phyloP scores from a whole-genome alignment of 2,888 invertebrate genomes.

The Drosophila maculinotata region DNA sequence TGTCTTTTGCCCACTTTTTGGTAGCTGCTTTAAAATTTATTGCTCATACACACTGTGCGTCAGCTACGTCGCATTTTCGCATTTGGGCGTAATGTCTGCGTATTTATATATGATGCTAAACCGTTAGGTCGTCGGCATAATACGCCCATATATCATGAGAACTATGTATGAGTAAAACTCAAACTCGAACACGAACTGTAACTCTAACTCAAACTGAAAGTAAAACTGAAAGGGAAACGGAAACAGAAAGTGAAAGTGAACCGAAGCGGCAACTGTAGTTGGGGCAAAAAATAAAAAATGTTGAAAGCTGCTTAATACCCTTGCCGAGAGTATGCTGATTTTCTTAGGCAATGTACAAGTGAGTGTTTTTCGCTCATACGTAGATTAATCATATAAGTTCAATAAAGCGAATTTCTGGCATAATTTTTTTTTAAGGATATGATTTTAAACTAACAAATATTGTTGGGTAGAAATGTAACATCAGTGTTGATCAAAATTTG shows the following conservation, averaged over 20 bases:
- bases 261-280: conserved; percentile 1
- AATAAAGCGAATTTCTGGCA: too few relatives aligned
- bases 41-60: conserved; percentile 64
- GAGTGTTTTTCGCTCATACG: too few relatives aligned
- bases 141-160: conserved; percentile 47
- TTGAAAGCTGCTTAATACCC: background rate
- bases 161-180: conserved; percentile 9
- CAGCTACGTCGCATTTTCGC: conserved; percentile 32
- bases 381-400: too few relatives aligned
- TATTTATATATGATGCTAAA: conserved; percentile 41
- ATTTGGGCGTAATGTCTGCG: conserved; percentile 44
- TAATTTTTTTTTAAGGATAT: too few relatives aligned
- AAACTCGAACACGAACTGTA: conserved; percentile 7
- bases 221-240: conserved; percentile 8
- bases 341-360: background rate
- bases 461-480: too few relatives aligned
- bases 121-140: conserved; percentile 50
- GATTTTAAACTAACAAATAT: too few relatives aligned
- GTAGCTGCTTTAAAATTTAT: conserved; percentile 62
- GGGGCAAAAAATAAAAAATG: background rate
- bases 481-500: too few relatives aligned
- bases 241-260: conserved; percentile 12
- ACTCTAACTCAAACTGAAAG: conserved; percentile 5
- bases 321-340: too few relatives aligned
- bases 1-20: conserved; percentile 35